Base-by-base conservation (phyloP, 2,797 vertebrate species). In the Delichon dasypus region DNA sequence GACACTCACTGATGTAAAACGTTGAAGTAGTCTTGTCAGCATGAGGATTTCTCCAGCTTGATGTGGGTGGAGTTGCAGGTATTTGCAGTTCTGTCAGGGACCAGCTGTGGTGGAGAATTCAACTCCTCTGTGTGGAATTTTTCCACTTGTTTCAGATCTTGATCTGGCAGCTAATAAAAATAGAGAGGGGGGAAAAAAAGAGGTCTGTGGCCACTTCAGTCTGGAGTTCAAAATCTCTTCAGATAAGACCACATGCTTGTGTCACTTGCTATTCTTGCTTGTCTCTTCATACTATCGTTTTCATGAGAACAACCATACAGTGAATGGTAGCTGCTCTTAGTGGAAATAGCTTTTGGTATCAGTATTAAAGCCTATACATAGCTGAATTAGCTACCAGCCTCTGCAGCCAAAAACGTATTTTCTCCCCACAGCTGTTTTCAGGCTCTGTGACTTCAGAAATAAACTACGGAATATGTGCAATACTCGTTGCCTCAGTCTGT, bases 401-500 rank as follows among this genome's bases (percentile, higher is more conserved):
- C 5, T 27, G 26, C 32, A 79, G 9, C 29, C 22, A 53, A 68
- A 36, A 45, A 0, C 2, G 1, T 9, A 2, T 40, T 58, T 67
- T 51, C 22, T 76, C 4, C 13, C 68, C 27, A 17, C 3, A 34
- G 9, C 10, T 82, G 47, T 36, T 73, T 79, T 65, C 29, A 29
- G 20, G 17, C 32, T 74, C 42, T 57, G 12, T 88, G 45, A 32
- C 54, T 68, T 82, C 10, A 53, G 48, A 84, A 87, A 36, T 53
- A 54, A 78, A 26, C 13, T 47, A 15, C 0, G 0, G 66, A 40
- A 15, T 14, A 7, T 5, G 2, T 22, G 29, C 11, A 67, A 2
- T 61, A 45, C 17, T 34, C 76, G 27, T 10, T 80, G 22, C 12
- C 20, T 8, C 32, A 3, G 2, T 67, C 5, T 57, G 2, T 75